phyloP scores from a whole-genome alignment of 2,113 vertebrate genomes.

The Lophura nycthemera region DNA sequence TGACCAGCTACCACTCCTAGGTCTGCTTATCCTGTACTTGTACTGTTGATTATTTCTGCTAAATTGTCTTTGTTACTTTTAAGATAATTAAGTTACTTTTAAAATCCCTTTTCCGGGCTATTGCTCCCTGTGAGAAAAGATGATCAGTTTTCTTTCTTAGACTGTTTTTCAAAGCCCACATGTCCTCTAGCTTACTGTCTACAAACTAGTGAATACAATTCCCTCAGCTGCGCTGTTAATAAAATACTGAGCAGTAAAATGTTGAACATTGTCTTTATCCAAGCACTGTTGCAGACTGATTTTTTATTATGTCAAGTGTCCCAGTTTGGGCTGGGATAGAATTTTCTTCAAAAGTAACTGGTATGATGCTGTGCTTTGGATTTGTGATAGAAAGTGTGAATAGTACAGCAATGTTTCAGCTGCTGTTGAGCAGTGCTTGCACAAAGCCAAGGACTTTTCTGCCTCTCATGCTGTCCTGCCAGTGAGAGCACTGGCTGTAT shows the following conservation, averaged over 20 bases:
- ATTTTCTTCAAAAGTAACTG: background rate
- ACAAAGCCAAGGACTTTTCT: background rate
- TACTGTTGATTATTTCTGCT: background rate
- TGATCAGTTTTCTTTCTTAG: background rate
- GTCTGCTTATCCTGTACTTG: background rate
- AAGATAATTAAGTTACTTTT: background rate
- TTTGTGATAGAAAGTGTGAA: background rate
- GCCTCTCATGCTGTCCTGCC: background rate
- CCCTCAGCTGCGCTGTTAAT: background rate
- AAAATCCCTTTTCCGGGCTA: background rate
- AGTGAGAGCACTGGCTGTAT: background rate
- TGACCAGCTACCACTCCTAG: background rate
- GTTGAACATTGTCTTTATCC: background rate
- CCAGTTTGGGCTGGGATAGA: background rate
- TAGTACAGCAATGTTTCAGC: background rate
- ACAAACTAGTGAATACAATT: background rate
- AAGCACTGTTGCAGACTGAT: background rate
- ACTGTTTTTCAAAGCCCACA: background rate
- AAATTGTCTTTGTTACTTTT: background rate
- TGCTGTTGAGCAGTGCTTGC: background rate
- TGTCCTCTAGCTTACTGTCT: background rate
- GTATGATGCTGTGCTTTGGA: background rate
- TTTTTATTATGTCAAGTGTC: background rate
- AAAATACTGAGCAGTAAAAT: background rate
- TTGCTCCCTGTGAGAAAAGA: background rate